Evolutionary conservation across 2,797 vertebrate genomes (phyloP).

Genomic region (Brachymystax lenok): DNA sequence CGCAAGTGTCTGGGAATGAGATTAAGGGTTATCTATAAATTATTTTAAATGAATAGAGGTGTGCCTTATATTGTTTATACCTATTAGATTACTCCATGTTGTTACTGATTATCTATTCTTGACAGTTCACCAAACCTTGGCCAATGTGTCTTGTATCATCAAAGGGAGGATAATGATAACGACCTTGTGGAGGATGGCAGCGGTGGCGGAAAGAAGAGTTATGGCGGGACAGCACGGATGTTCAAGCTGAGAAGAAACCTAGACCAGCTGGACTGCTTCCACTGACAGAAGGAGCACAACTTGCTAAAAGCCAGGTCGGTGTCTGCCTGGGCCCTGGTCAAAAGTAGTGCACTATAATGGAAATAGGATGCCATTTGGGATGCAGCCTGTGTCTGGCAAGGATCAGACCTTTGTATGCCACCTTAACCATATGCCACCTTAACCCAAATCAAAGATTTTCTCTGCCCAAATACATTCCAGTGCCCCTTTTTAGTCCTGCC

Average conservation of each 20-base stretch:
- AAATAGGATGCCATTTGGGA: background rate
- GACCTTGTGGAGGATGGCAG: conserved; percentile 4
- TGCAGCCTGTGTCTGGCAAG: conserved; percentile 71
- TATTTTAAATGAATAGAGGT: background rate
- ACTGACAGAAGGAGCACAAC: conserved; percentile 73
- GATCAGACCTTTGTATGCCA: conserved; percentile 29
- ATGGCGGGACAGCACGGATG: conserved; percentile 58
- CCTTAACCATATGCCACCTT: conserved; percentile 3
- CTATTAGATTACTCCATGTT: background rate
- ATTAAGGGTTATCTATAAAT: background rate
- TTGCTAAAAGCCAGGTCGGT: conserved; percentile 80
- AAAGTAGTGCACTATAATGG: background rate
- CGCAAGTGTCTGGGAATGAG: background rate
- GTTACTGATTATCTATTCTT: background rate
- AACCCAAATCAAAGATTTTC: conserved; percentile 11
- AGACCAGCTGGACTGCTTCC: conserved; percentile 69
- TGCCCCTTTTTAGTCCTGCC: background rate
- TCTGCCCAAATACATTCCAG: background rate
- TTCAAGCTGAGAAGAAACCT: conserved; percentile 74
- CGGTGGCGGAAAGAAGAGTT: conserved; percentile 31
- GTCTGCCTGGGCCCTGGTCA: background rate
- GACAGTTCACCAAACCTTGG: background rate
- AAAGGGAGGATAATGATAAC: conserved; percentile 62
- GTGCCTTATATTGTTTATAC: background rate
- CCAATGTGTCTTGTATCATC: conserved; percentile 25